Evolutionary conservation across 2,888 invertebrate species (phyloP), one percentile per base, ranked within the genome.

Genomic region (Rapana venosa): DNA sequence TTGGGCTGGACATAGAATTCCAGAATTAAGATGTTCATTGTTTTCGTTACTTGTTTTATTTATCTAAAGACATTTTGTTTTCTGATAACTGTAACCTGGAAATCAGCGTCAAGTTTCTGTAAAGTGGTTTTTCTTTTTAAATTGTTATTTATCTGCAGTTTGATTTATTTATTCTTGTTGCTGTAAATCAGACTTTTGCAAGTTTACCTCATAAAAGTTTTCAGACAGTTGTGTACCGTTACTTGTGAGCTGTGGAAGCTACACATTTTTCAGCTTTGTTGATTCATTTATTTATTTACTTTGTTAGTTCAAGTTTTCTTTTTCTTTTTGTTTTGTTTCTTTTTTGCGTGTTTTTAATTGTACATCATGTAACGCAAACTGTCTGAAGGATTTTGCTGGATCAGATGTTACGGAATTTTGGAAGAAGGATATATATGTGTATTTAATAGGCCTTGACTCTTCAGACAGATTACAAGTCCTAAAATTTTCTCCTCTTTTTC

Each of bases 401-500:
- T 61, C 47, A 47, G 47, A 13, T n/a, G 26, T 74, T 8, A 13
- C 1, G 4, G n/a, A 74, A 22, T 74, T 30, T n/a, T 1, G 6
- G n/a, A 74, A 26, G 74, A 74, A 74, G 26, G 74, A n/a, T 74
- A 74, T 22, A 61, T n/a, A n/a, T 74, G 74, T n/a, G n/a, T 74
- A n/a, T 74, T 74, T 26, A 74, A 74, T 74, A 74, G n/a, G 74
- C 74, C 74, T 74, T 74, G 74, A 74, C n/a, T n/a, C 26, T 74
- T 74, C 74, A 74, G 74, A 74, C 74, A 74, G 74, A 74, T 70
- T 74, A 74, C 74, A 26, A 74, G 74, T n/a, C n/a, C 26, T 74
- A n/a, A 26, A 74, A n/a, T 74, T 11, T 13, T n/a, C n/a, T n/a
- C n/a, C n/a, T 74, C 26, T 13, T 1, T 74, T 47, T 47, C 8